phyloP scores from a whole-genome alignment of 1,140 invertebrate species.

The Aphis gossypii region DNA sequence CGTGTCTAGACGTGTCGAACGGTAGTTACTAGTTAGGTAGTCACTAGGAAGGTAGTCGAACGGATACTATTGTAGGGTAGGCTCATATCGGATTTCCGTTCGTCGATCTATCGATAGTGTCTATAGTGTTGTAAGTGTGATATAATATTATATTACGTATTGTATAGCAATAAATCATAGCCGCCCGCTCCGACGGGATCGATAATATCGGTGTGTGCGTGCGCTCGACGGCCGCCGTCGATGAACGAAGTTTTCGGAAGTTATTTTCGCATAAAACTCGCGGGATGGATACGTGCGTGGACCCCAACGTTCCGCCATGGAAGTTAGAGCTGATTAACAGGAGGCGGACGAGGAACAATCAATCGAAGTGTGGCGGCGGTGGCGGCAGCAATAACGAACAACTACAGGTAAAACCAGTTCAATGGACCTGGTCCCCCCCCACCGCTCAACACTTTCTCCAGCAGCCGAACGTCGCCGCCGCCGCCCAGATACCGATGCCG shows the following conservation, averaged over 20 bases:
- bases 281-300: conserved; percentile 57
- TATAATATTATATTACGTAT: background rate
- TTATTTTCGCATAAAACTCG: background rate
- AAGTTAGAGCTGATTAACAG: conserved; percentile 77
- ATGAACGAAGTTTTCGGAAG: background rate
- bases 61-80: background rate
- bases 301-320: conserved; percentile 71
- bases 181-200: background rate
- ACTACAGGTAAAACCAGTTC: conserved; percentile 55
- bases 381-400: conserved; percentile 48
- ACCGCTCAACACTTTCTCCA: conserved; percentile 58
- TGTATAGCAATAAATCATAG: background rate
- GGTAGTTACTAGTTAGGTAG: background rate
- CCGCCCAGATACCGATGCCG: background rate
- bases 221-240: background rate
- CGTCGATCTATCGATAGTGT: background rate
- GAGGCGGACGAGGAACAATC: conserved; percentile 66
- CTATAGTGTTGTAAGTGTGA: background rate
- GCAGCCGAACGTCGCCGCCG: conserved; percentile 53
- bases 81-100: background rate
- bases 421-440: conserved; percentile 40
- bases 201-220: background rate
- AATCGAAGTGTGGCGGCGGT: conserved; percentile 55
- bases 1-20: background rate
- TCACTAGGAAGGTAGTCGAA: background rate